A percentile compares a stretch with the other conserved stretches of the same genome.
These are phyloP conservation scores for Recurvirostra avosetta DNA, from an alignment of 2,113 vertebrate genomes.

Conservation along the genomic window DNA sequence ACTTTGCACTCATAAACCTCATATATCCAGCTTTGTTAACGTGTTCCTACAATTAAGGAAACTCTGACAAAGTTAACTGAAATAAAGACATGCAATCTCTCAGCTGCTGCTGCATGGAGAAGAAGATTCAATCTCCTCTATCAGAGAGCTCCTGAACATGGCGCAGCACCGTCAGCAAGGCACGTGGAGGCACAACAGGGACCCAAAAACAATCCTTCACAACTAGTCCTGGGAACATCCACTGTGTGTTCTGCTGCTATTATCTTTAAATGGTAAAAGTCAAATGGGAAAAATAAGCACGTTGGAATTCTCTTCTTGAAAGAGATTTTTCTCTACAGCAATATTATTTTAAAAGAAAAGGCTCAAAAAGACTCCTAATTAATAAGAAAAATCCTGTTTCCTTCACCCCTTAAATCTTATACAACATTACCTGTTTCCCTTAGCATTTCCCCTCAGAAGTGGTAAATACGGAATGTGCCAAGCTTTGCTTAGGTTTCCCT, in stretches of 20 bases:
- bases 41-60: not conserved
- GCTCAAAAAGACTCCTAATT: not conserved
- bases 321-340: not conserved
- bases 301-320: not conserved
- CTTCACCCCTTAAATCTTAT: not conserved
- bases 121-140: not conserved
- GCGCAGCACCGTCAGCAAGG: fast-evolving
- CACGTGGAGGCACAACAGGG: not conserved
- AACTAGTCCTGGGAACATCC: not conserved
- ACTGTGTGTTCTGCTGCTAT: not conserved
- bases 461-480: not conserved
- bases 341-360: not conserved
- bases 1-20: not conserved
- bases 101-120: not conserved
- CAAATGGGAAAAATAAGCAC: not conserved
- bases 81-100: not conserved
- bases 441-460: not conserved
- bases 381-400: not conserved
- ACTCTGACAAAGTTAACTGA: not conserved
- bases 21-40: not conserved
- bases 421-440: not conserved
- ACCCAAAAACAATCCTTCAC: not conserved
- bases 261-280: not conserved
- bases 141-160: not conserved
- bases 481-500: not conserved